Evolutionary conservation across 2,888 invertebrate species (phyloP), one percentile per base, ranked within the genome.

Genomic region (Melikaiella ostensackeni): DNA sequence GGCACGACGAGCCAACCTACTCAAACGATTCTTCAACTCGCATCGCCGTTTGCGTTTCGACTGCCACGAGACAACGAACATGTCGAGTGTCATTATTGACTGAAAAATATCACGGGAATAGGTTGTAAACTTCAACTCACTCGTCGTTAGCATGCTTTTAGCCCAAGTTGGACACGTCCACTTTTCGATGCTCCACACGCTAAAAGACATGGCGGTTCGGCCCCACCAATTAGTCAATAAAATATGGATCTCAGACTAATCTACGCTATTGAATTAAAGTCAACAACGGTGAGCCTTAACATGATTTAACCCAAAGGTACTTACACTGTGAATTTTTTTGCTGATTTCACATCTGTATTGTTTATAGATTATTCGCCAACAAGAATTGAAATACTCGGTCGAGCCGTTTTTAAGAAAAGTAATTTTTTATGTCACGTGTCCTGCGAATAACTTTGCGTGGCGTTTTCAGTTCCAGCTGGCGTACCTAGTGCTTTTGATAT

Each of bases 1-100:
- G 66, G 46, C 24, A 30, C 66, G 21, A 42, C 42, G 46, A n/a
- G 50, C 33, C 81, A 76, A 81, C 75, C 78, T 78, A 76, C 75
- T 76, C 74, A 70, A 78, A 55, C 79, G 82, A 79, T 78, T 79
- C 77, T 78, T 82, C 79, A 82, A 78, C 66, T 70, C 66, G 50
- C 4, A 4, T 2, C 30, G 30, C 30, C n/a, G n/a, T 55, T 55
- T 42, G 27, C 66, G 42, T 66, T 66, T 50, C 50, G 70, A 66
- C 46, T 66, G 66, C 46, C 66, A 66, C 42, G 42, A 66, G 66
- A 66, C 66, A 66, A 66, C 66, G 38, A 70, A 55, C 50, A 70
- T 70, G 50, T 55, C 50, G 70, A 70, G 70, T 70, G 70, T 70
- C 70, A 70, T 55, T 70, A 55, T 70, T 70, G 50, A 55, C 70